A percentile compares a stretch with the other conserved stretches of the same genome.
Conservation (phyloP, 2,113 vertebrate genomes). For the Calyptommatus sinebrachiatus region DNA sequence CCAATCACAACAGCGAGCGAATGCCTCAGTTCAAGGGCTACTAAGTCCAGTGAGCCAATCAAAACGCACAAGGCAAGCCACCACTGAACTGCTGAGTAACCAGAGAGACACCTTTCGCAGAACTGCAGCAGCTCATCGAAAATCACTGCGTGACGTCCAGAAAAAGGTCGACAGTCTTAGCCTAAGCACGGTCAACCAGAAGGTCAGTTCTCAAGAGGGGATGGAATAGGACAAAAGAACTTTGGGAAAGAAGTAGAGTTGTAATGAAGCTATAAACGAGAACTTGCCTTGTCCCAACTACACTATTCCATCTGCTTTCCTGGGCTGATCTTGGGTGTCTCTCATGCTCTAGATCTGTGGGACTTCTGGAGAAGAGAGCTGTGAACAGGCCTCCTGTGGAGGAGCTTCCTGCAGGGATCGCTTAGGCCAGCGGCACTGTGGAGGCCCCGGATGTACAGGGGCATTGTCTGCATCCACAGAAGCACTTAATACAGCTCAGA, state of each 20-base stretch:
- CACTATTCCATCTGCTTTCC: not conserved
- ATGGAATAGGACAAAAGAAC: too few species aligned
- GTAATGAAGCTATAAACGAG: too few species aligned
- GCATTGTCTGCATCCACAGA: constrained; percentile 67
- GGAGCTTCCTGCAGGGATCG: constrained; percentile 78
- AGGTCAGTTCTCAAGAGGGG: constrained; percentile 24
- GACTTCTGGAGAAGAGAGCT: constrained; percentile 54
- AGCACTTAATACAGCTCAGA: constrained; percentile 61
- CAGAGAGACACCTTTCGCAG: constrained; percentile 55
- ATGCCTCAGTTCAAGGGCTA: constrained; percentile 55
- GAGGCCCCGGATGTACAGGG: constrained; percentile 72
- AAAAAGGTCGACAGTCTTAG: constrained; percentile 61
- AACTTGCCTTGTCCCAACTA: not conserved
- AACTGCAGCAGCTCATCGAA: constrained; percentile 59
- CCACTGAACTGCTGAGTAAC: constrained; percentile 58
- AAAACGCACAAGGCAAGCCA: not conserved
- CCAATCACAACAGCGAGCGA: constrained; percentile 63
- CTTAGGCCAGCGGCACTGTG: constrained; percentile 66
- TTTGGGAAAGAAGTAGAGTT: too few species aligned
- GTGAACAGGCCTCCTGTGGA: constrained; percentile 69
- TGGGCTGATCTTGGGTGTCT: not conserved
- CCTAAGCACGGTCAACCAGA: constrained; percentile 46
- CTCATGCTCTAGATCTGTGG: constrained; percentile 58
- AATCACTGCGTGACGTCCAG: constrained; percentile 71
- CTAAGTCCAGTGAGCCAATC: constrained; percentile 66